Conservation (phyloP, 2,797 vertebrate genomes). For the Okamejei kenojei region DNA sequence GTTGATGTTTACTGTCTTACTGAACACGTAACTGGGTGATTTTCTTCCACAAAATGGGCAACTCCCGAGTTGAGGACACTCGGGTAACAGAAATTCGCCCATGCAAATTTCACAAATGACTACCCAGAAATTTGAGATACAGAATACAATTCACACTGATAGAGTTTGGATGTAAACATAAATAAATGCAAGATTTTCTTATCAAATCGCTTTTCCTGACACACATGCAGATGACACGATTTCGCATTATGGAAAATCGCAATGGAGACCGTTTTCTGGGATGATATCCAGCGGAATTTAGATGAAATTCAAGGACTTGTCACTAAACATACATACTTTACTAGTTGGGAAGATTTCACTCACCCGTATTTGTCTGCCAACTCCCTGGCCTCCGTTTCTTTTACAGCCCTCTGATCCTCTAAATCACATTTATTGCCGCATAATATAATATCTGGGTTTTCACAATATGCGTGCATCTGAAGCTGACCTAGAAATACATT, state of each 20-base stretch:
- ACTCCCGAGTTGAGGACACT: too few relatives aligned
- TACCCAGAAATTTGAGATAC: too few relatives aligned
- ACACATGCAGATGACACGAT: too few relatives aligned
- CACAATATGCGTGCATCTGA: slow-evolving; percentile 91
- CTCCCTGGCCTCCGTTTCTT: slow-evolving; percentile 75
- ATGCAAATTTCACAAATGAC: too few relatives aligned
- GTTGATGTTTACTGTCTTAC: background rate
- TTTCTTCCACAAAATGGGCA: background rate
- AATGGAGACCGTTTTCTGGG: too few relatives aligned
- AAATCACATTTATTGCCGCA: slow-evolving; percentile 95
- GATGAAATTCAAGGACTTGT: background rate
- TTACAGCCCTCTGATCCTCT: slow-evolving; percentile 78
- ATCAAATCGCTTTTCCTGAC: too few relatives aligned
- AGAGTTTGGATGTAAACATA: too few relatives aligned
- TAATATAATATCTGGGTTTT: slow-evolving; percentile 88
- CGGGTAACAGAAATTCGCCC: too few relatives aligned
- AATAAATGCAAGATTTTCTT: too few relatives aligned
- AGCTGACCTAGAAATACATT: slow-evolving; percentile 70
- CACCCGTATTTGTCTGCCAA: slow-evolving; percentile 92
- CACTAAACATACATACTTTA: background rate
- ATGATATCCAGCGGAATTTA: too few relatives aligned
- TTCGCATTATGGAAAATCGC: too few relatives aligned
- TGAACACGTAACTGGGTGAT: background rate
- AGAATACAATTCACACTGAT: background rate
- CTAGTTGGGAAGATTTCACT: slow-evolving; percentile 47